phyloP scores from a whole-genome alignment of 2,797 vertebrate genomes.

The Darevskia nairensis region DNA sequence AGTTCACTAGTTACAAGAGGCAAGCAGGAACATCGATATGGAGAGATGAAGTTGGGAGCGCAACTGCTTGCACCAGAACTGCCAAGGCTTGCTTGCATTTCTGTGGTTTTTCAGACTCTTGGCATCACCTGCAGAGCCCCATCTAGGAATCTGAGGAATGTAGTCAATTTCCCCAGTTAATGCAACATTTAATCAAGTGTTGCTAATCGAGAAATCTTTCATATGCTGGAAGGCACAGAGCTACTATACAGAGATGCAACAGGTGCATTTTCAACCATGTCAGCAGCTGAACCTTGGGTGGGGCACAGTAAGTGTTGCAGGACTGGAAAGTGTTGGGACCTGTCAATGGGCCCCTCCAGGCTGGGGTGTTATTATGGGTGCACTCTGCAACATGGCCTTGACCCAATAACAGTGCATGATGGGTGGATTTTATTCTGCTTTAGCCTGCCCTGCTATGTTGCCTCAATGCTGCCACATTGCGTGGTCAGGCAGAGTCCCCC shows the following conservation, averaged over 20 bases:
- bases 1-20: neutral
- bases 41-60: neutral
- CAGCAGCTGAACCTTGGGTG: neutral
- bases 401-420: too few relatives aligned
- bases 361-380: too few relatives aligned
- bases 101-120: neutral
- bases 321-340: too few relatives aligned
- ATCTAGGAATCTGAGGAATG: constrained; percentile 4
- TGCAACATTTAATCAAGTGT: neutral
- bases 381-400: too few relatives aligned
- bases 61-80: too few relatives aligned
- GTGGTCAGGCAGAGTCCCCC: too few relatives aligned
- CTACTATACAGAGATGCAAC: neutral
- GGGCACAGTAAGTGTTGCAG: too few relatives aligned
- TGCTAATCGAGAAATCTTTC: neutral
- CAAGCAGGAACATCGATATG: neutral
- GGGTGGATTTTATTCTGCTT: too few relatives aligned
- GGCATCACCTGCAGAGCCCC: neutral
- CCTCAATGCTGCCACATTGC: too few relatives aligned
- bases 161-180: neutral
- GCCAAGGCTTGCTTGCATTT: neutral
- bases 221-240: neutral
- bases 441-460: too few relatives aligned
- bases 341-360: neutral
- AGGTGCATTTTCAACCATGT: neutral